Evolutionary conservation across 2,113 vertebrate genomes (phyloP).

Genomic region (Vicugna pacos): DNA sequence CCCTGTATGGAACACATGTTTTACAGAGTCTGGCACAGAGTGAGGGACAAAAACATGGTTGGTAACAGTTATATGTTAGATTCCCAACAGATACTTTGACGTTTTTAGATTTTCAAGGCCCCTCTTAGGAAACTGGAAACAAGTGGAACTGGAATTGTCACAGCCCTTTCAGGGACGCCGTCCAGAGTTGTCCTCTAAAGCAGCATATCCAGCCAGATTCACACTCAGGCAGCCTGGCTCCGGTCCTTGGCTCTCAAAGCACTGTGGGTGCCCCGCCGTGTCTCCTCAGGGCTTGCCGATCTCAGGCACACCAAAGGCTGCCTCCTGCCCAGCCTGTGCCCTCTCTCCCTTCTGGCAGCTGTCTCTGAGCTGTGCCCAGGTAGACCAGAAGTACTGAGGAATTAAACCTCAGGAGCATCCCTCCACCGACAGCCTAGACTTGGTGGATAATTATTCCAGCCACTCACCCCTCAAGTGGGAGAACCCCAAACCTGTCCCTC

Average conservation of each 20-base stretch:
- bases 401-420: background rate
- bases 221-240: background rate
- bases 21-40: background rate
- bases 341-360: background rate
- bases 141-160: background rate
- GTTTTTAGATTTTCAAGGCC: background rate
- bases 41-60: background rate
- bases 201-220: background rate
- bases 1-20: background rate
- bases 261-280: background rate
- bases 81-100: background rate
- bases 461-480: background rate
- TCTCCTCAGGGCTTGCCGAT: background rate
- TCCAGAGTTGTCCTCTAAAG: background rate
- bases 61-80: background rate
- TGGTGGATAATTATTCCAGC: background rate
- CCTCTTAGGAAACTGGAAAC: background rate
- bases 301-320: background rate
- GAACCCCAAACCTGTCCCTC: too few relatives aligned
- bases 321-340: too few relatives aligned
- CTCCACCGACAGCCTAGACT: background rate
- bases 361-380: background rate
- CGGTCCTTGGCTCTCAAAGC: background rate
- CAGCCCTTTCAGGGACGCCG: background rate
- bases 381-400: background rate